Base-by-base conservation (phyloP, 1,140 invertebrate genomes). In the Drosophila setifemur region DNA sequence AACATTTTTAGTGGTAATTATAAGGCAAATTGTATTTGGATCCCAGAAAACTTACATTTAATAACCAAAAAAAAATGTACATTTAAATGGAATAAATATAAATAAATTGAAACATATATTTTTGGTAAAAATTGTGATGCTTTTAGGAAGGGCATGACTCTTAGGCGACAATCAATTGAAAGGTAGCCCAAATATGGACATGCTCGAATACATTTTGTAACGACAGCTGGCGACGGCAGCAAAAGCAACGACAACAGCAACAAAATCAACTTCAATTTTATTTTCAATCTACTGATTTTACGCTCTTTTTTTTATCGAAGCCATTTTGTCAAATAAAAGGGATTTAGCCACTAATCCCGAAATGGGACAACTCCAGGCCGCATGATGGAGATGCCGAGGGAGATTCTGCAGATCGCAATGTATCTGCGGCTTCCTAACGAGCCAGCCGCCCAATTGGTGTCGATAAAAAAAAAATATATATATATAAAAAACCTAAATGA, bases 271-370 rank as follows among this genome's bases (percentile, higher is more conserved):
- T 83, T 85, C 60, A 83, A 86, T 85, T 83, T 74, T 73, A 54
- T 40, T 69, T 53, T 58, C 49, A 43, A 47, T 64, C 53, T 58
- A 3, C 31, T 37, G 53, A 40, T 58, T 52, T 45, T 23, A 23
- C 23, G 48, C 31, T 82, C 82, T 82, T 83, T 78, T 82, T 81
- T 82, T 83, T 78, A 79, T 83, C 71, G 81, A 67, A 71, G 81
- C 79, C 79, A 85, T 83, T 83, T 83, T 83, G 79, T 86, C 79
- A 68, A 74, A 74, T 79, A 83, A 83, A 85, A 61, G 66, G 81
- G 75, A 76, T 76, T 85, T 75, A 66, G 31, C 44, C 48, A 55
- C 66, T 85, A 81, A 86, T 81, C 81, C 81, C 33, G 26, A 86
- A 81, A 68, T 85, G 81, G 81, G 79, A 54, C 81, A 58, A 23